These are phyloP conservation scores for Nymphalis io DNA, from an alignment of 1,140 invertebrate species.

Conservation along the genomic window DNA sequence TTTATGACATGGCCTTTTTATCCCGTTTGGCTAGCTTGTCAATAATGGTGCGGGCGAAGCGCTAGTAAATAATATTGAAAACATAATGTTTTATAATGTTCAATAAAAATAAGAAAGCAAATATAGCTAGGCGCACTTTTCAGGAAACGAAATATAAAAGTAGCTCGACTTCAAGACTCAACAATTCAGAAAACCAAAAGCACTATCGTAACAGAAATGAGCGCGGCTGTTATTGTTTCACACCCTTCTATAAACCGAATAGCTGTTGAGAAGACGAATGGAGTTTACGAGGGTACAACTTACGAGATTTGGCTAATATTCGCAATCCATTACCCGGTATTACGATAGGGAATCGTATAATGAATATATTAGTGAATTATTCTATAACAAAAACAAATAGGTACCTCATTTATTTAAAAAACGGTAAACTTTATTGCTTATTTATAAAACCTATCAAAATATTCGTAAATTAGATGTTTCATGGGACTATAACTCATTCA, in stretches of 20 bases:
- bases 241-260: conserved; percentile 45
- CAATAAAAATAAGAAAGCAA: too few species aligned
- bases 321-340: conserved; percentile 68
- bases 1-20: too few species aligned
- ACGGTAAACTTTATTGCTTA: too few species aligned
- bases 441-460: too few species aligned
- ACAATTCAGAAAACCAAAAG: conserved; percentile 12
- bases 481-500: too few species aligned
- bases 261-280: conserved; percentile 68
- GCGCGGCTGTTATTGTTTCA: conserved; percentile 46
- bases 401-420: too few species aligned
- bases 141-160: neutral
- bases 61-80: too few species aligned
- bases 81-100: too few species aligned
- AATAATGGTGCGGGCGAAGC: too few species aligned
- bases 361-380: neutral
- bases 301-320: conserved; percentile 73
- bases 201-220: conserved; percentile 18
- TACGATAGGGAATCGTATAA: neutral
- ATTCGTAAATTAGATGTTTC: too few species aligned
- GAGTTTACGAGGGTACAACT: conserved; percentile 55
- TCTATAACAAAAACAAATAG: neutral
- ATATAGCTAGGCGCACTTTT: too few species aligned
- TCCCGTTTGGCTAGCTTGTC: too few species aligned
- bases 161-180: neutral